Percentiles rank a stretch among this genome's conserved stretches.
Conservation (phyloP, 2,888 invertebrate species). For the Mythimna vitellina region DNA sequence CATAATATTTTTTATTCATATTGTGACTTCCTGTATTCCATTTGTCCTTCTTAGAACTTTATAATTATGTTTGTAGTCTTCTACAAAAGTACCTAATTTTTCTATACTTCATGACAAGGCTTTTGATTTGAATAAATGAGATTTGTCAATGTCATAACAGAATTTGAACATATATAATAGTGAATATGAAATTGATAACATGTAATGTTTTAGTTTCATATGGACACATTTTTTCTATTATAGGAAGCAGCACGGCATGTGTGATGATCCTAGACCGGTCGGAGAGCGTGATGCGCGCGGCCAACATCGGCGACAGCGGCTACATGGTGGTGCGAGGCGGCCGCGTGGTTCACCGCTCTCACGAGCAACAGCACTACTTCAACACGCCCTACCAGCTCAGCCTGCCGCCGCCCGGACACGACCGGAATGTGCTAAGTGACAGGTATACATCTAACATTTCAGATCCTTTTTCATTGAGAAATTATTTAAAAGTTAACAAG, state of each 20-base stretch:
- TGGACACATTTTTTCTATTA: conserved; percentile 51
- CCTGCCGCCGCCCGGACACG: conserved; percentile 97
- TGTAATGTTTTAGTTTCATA: not conserved
- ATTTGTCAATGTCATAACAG: not conserved
- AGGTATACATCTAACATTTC: conserved; percentile 88
- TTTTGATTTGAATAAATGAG: not conserved
- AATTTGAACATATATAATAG: not conserved
- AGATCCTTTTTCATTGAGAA: not conserved
- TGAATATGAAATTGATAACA: too few species aligned
- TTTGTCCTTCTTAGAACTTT: not conserved
- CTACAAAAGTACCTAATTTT: not conserved
- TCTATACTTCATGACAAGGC: not conserved
- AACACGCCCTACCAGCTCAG: conserved; percentile 99
- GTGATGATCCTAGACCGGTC: conserved; percentile 97
- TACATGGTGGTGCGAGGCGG: conserved; percentile 97
- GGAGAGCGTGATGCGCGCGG: conserved; percentile 97
- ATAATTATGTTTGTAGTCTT: not conserved
- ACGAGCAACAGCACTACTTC: conserved; percentile 99
- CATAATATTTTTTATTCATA: conserved; percentile 17
- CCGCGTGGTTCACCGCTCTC: conserved; percentile 97
- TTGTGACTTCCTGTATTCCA: not conserved
- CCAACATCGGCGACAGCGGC: conserved; percentile 99
- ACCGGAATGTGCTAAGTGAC: conserved; percentile 96
- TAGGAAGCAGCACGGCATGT: conserved; percentile 99
- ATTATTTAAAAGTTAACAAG: not conserved